Conservation (phyloP, 1,140 invertebrate genomes). For the Hermatobates lingyangjiaoensis region DNA sequence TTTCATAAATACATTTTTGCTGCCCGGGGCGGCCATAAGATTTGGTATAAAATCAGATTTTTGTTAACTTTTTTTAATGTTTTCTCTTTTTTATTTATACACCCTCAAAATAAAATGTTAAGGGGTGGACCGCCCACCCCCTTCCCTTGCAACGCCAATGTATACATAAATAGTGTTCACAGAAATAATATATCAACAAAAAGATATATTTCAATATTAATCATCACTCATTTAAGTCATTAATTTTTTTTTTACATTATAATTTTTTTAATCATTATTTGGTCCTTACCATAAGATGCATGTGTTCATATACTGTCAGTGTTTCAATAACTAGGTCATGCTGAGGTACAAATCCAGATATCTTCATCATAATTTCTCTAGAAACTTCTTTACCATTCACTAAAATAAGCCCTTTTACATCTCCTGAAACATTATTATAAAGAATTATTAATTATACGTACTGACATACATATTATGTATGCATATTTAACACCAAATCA, state of each 20-base stretch:
- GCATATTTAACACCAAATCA: background rate
- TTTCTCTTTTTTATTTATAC: too few species aligned
- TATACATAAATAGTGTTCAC: background rate
- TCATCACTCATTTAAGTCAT: background rate
- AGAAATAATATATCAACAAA: background rate
- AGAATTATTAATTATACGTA: background rate
- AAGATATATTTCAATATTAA: background rate
- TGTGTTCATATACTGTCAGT: constrained; percentile 48
- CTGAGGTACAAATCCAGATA: constrained; percentile 53
- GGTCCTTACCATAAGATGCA: constrained; percentile 48
- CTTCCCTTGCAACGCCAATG: too few species aligned
- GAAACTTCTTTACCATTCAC: constrained; percentile 39
- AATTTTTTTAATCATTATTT: constrained; percentile 2
- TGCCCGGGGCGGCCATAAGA: too few species aligned
- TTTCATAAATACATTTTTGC: too few species aligned
- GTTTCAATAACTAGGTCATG: constrained; percentile 43
- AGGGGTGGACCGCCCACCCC: too few species aligned
- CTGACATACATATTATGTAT: background rate
- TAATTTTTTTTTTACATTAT: too few species aligned
- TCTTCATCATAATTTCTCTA: constrained; percentile 36
- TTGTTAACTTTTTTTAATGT: too few species aligned
- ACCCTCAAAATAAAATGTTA: too few species aligned
- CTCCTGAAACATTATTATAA: constrained; percentile 18
- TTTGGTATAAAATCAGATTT: too few species aligned
- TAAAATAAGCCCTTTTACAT: constrained; percentile 38